These are phyloP conservation scores for Phalanger gymnotis DNA, from an alignment of 2,797 vertebrate species.

Conservation along the genomic window DNA sequence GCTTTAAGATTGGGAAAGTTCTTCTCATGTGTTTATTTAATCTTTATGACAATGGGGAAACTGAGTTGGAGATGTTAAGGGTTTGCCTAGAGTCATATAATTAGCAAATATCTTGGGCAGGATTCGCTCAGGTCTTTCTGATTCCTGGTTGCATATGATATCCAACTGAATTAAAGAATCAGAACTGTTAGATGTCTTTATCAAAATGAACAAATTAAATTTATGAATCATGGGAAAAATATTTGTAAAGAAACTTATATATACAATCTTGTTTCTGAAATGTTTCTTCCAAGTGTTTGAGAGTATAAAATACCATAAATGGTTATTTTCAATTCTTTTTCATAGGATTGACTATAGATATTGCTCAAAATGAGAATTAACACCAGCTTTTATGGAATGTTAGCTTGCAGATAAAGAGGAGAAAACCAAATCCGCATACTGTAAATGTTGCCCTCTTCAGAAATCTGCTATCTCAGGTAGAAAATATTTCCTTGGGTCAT, in stretches of 20 bases:
- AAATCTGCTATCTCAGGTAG: slow-evolving; percentile 76
- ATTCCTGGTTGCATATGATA: neutral
- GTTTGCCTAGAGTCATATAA: too few relatives aligned
- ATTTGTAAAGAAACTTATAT: slow-evolving; percentile 69
- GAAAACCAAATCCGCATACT: slow-evolving; percentile 84
- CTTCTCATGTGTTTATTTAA: too few relatives aligned
- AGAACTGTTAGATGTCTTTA: slow-evolving; percentile 64
- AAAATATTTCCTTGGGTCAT: slow-evolving; percentile 78
- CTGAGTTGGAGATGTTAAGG: too few relatives aligned
- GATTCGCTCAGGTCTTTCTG: too few relatives aligned
- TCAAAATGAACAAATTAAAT: slow-evolving; percentile 64
- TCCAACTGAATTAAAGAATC: slow-evolving; percentile 60
- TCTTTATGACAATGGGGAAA: too few relatives aligned
- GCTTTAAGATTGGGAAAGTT: too few relatives aligned
- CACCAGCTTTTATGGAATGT: slow-evolving; percentile 72
- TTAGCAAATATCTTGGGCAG: too few relatives aligned
- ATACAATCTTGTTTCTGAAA: slow-evolving; percentile 43
- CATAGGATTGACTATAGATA: slow-evolving; percentile 19
- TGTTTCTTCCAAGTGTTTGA: slow-evolving; percentile 19
- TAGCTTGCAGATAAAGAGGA: slow-evolving; percentile 84
- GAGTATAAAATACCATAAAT: slow-evolving; percentile 36
- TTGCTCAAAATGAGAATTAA: slow-evolving; percentile 43
- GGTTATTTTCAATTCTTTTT: slow-evolving; percentile 43
- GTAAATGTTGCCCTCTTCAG: slow-evolving; percentile 82
- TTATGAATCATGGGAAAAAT: slow-evolving; percentile 61